Percentiles rank a stretch among this genome's conserved stretches.
Conservation (phyloP, 2,888 invertebrate genomes). For the Antitype chi region DNA sequence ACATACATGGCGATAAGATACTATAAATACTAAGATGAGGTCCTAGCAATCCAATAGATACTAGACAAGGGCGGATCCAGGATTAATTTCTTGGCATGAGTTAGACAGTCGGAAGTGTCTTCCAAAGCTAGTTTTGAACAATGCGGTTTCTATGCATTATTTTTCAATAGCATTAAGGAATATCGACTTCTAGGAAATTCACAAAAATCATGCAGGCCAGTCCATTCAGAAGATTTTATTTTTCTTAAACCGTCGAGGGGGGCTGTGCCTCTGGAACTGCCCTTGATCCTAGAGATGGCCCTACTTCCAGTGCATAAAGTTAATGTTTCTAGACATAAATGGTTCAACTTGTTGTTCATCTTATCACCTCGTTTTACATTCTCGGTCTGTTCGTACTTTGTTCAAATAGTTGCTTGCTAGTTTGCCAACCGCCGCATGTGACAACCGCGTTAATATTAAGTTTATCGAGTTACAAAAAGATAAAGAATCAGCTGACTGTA, state of each 20-base stretch:
- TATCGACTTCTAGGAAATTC: no score
- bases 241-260: no score
- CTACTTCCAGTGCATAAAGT: neutral
- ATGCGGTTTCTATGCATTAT: no score
- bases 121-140: no score
- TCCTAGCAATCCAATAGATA: neutral
- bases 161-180: no score
- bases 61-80: no score
- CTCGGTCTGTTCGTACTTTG: conserved; percentile 14
- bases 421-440: neutral
- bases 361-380: conserved; percentile 4
- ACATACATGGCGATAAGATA: neutral
- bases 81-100: no score
- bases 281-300: neutral
- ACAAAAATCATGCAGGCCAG: no score
- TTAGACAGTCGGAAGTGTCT: no score
- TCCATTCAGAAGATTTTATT: no score
- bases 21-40: neutral
- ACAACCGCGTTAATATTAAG: conserved; percentile 25
- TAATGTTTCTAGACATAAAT: neutral
- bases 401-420: no score
- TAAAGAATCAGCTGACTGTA: neutral
- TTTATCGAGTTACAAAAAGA: conserved; percentile 16
- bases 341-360: neutral
- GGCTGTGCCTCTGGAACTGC: no score